Conservation (phyloP, 30 jellyfish, hydroid and myxozoan species). For the Hydractinia symbiolongicarpus region DNA sequence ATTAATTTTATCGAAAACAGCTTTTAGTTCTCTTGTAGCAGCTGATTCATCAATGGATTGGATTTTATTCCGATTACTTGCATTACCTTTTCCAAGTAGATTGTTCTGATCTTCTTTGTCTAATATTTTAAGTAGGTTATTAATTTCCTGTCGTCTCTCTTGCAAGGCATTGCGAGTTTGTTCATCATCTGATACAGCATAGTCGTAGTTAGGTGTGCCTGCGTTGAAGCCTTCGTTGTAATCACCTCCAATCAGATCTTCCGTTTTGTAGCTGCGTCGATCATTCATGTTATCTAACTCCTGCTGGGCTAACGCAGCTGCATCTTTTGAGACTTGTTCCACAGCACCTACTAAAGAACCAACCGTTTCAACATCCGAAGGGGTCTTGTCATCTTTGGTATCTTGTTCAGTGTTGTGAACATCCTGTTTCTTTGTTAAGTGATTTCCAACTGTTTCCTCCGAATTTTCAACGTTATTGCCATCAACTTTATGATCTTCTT, state of each 20-base stretch:
- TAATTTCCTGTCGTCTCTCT: conserved; percentile 1
- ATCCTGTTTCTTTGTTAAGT: not conserved
- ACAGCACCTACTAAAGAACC: conserved; percentile 19
- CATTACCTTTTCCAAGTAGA: not conserved
- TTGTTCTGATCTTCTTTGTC: conserved; percentile 9
- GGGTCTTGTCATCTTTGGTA: not conserved
- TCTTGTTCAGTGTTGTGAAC: not conserved
- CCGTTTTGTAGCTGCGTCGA: too few relatives aligned
- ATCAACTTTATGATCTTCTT: not conserved
- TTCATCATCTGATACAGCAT: conserved; percentile 6
- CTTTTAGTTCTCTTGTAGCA: not conserved
- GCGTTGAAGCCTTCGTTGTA: conserved; percentile 18
- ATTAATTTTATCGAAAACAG: not conserved
- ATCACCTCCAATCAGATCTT: not conserved
- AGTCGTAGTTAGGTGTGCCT: not conserved
- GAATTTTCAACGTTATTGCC: not conserved
- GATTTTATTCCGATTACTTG: not conserved
- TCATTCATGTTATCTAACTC: not conserved
- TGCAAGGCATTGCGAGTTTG: conserved; percentile 8
- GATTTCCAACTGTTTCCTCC: not conserved
- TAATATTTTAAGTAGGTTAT: not conserved
- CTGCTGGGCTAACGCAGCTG: not conserved
- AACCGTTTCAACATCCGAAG: not conserved
- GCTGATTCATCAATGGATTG: conserved; percentile 8
- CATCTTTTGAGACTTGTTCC: conserved; percentile 3